Evolutionary conservation across 2,797 vertebrate genomes (phyloP).

Genomic region (Artibeus lituratus): DNA sequence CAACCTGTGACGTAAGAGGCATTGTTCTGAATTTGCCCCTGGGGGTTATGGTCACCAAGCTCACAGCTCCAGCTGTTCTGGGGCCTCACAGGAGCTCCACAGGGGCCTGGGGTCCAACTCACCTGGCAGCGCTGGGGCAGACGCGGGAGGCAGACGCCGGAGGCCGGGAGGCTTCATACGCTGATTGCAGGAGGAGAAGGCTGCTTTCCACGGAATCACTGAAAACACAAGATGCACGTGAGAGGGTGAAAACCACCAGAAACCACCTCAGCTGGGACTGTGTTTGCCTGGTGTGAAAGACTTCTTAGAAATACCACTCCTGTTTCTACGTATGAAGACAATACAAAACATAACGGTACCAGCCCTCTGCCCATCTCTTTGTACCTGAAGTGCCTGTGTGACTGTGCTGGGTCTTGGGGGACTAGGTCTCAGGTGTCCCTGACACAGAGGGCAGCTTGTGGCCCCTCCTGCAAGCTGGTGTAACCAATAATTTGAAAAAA

Average conservation of each 20-base stretch:
- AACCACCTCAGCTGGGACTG: neutral
- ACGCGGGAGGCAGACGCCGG: neutral
- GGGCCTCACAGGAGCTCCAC: no score
- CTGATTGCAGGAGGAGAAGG: neutral
- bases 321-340: neutral
- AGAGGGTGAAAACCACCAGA: neutral
- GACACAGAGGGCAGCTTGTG: neutral
- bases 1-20: neutral
- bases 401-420: neutral
- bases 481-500: neutral
- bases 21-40: neutral
- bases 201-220: neutral
- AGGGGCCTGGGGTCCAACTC: neutral
- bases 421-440: neutral
- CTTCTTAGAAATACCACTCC: neutral
- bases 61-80: neutral
- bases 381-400: neutral
- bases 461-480: neutral
- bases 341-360: neutral
- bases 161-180: neutral
- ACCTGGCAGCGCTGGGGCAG: neutral
- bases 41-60: neutral
- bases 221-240: neutral
- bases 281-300: neutral
- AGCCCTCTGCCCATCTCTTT: neutral